Base-by-base conservation (phyloP, 2,797 vertebrate genomes). In the Sebastes itinus region DNA sequence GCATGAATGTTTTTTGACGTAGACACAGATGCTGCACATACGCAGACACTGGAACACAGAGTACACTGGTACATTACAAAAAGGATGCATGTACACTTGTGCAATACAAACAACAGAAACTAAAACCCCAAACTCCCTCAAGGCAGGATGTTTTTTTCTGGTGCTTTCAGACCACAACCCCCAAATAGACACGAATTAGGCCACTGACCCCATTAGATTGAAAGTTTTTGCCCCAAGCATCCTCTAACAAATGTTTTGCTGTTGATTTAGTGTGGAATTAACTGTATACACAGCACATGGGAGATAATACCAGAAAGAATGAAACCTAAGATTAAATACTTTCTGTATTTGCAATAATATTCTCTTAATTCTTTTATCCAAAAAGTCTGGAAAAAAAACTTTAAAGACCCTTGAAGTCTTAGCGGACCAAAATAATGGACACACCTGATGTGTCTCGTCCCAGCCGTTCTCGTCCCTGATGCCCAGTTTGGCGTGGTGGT, bases 401-500 rank as follows among this genome's bases (percentile, higher is more conserved):
- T 25, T 3, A 8, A 20, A 58, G 18, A 60, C n/a, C 5, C 4
- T 27, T 33, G 6, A 49, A 11, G 20, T 25, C 22, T 23, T 25
- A 52, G 25, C 1, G 0, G 11, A 55, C 5, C 30, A 10, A 28
- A 1, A 7, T 4, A 25, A 30, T 2, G 4, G 14, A 56, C 42
- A 25, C 25, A 98, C 98, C 97, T 98, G 98, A 90, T 99, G 97
- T 32, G 97, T 97, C 87, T 99, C 98, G 49, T 98, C 97, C 98
- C 98, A 99, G 89, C 98, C 97, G 30, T 98, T 99, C 95, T 99
- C 98, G 2, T 99, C 98, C 14, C 95, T 94, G 65, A 97, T 93
- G 70, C 97, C 98, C 82, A 99, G 92, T 86, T 96, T 95, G 83
- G 96, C 97, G 33, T 95, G 96, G 91, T 98, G 96, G 92, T 95